A percentile compares a stretch with the other conserved stretches of the same genome.
These are phyloP conservation scores for Pluvianellus socialis DNA, from an alignment of 2,113 vertebrate species.

Conservation along the genomic window DNA sequence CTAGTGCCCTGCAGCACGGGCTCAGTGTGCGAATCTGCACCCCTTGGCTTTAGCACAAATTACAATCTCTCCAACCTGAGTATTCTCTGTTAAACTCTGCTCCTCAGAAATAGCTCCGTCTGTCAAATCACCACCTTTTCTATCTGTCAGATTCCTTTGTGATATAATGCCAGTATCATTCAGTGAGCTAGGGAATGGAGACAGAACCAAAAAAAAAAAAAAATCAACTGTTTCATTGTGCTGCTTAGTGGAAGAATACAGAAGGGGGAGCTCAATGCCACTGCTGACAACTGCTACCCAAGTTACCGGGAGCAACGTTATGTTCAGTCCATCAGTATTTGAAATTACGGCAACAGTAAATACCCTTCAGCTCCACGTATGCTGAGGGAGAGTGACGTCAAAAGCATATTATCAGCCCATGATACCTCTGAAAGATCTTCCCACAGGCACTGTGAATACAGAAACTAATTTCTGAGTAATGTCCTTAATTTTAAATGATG, in stretches of 20 bases:
- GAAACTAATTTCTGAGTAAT: background rate
- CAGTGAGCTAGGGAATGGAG: background rate
- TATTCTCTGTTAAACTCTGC: background rate
- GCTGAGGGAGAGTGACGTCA: background rate
- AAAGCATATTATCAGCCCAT: background rate
- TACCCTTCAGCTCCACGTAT: background rate
- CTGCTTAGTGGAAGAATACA: background rate
- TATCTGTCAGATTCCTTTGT: background rate
- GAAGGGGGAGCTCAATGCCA: background rate
- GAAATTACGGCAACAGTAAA: background rate
- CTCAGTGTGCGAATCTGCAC: background rate
- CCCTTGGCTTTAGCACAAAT: background rate
- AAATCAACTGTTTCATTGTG: background rate
- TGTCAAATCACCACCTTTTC: background rate
- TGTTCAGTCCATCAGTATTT: background rate
- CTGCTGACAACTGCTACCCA: background rate
- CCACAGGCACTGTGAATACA: background rate
- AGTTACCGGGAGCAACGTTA: background rate
- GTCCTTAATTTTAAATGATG: background rate
- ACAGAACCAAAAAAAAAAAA: background rate
- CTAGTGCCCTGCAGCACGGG: background rate
- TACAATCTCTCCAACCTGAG: background rate
- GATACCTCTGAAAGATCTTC: background rate
- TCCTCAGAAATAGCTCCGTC: background rate
- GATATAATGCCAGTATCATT: background rate